A percentile compares a stretch with the other conserved stretches of the same genome.
phyloP scores from a whole-genome alignment of 2,113 vertebrate species.

The Oncorhynchus nerka region DNA sequence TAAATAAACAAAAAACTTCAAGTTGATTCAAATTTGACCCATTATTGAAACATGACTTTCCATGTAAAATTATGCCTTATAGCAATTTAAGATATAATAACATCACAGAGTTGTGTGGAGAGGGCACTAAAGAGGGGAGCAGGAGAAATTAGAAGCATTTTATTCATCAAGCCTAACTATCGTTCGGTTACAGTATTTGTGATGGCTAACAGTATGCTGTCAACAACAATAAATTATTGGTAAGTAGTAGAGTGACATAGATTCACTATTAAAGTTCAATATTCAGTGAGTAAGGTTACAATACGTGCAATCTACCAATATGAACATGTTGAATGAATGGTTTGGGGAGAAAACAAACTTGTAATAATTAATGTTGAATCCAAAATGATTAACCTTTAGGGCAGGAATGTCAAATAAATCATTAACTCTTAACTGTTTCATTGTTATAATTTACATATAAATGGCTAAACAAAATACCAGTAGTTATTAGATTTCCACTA shows the following conservation, averaged over 20 bases:
- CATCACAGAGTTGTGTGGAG: not conserved
- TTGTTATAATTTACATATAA: not conserved
- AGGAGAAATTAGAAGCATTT: not conserved
- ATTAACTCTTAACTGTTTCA: not conserved
- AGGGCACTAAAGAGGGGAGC: not conserved
- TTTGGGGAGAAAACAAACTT: too few relatives aligned
- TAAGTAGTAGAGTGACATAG: too few relatives aligned
- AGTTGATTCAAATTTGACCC: not conserved
- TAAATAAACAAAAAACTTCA: slow-evolving; percentile 15
- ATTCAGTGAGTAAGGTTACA: too few relatives aligned
- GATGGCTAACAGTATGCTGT: too few relatives aligned
- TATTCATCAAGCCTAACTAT: not conserved
- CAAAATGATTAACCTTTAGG: too few relatives aligned
- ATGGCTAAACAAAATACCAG: not conserved
- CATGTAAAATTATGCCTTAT: not conserved
- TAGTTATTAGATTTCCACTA: not conserved
- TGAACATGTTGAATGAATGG: too few relatives aligned
- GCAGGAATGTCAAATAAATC: too few relatives aligned
- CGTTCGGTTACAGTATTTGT: too few relatives aligned
- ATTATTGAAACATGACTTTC: slow-evolving; percentile 5
- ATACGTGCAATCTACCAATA: too few relatives aligned
- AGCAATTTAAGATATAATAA: not conserved
- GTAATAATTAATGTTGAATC: too few relatives aligned
- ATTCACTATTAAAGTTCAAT: too few relatives aligned
- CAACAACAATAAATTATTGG: too few relatives aligned